Conservation (phyloP, 2,113 vertebrate species). For the Triplophysa siluroides region DNA sequence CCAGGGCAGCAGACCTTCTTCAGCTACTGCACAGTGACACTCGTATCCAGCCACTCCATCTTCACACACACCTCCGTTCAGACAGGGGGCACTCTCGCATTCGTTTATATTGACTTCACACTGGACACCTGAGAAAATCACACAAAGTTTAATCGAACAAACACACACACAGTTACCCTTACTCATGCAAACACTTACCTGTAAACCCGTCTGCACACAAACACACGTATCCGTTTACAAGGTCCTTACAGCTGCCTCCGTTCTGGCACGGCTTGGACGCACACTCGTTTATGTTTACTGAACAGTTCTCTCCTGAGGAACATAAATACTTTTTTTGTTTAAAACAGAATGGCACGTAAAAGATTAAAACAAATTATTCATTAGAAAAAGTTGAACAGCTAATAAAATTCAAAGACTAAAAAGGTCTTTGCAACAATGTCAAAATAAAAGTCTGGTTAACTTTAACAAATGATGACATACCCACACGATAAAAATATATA, state of each 20-base stretch:
- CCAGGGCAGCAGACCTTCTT: conserved; percentile 73
- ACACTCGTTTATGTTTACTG: conserved; percentile 83
- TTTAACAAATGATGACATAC: too few species aligned
- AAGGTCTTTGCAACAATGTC: too few species aligned
- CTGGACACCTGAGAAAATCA: conserved; percentile 72
- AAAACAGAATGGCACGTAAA: too few species aligned
- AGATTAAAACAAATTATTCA: too few species aligned
- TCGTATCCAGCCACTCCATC: conserved; percentile 80
- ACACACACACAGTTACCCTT: neutral
- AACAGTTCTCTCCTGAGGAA: conserved; percentile 83
- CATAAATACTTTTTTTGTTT: neutral
- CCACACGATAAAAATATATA: too few species aligned
- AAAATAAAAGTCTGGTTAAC: too few species aligned
- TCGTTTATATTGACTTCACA: conserved; percentile 87
- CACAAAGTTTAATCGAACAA: neutral
- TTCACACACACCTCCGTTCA: conserved; percentile 80
- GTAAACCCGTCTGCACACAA: conserved; percentile 79
- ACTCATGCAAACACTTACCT: conserved; percentile 68
- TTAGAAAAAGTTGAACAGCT: too few species aligned
- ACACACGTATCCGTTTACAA: conserved; percentile 79
- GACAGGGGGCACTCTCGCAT: conserved; percentile 85
- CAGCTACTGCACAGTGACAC: conserved; percentile 78
- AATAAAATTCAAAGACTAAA: too few species aligned
- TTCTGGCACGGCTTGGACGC: conserved; percentile 83
- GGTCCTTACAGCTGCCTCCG: conserved; percentile 80